Base-by-base conservation (phyloP, 2,888 invertebrate genomes). In the Chymomyza procnemis region DNA sequence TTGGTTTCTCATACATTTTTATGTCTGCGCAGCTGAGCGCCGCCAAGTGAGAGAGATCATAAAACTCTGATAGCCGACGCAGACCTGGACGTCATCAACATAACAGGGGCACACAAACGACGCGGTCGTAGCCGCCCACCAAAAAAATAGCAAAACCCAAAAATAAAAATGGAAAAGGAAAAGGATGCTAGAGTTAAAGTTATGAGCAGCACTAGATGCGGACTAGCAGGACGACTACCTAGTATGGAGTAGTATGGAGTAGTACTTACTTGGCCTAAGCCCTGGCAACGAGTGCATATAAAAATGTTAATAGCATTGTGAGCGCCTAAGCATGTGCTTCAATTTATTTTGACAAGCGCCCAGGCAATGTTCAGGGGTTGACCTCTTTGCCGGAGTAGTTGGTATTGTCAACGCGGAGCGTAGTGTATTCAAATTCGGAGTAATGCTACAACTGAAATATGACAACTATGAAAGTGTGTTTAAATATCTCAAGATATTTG, bases 321-420 rank as follows among this genome's bases (percentile, higher is more conserved):
- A 64, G 73, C 87, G 82, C 76, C 79, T 85, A 85, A 85, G 87
- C 87, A 82, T 82, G 87, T 82, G 76, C 87, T 79, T 81, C 87
- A 85, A 74, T 86, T 86, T 86, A 76, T 85, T 73, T 73, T 70
- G 80, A 80, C 76, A 76, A 71, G 73, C 65, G 61, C 58, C 18
- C 9, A 26, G 41, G 30, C 47, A 56, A 64, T 59, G 66, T 65
- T 56, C 70, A 30, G 57, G 57, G 57, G 50, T 26, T 66, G 58
- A 62, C 54, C 58, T 66, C 61, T 62, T 72, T 73, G 69, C 73
- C 19, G 3, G 22, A 50, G 41, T 22, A 41, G 34, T 19, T 50
- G 50, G 50, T 50, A 8, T 18, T 18, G 19, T 18, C 16, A 26
- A 46, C 12, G n/a, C 34, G n/a, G n/a, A 58, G n/a, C 3, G 26